Base-by-base conservation (phyloP, 2,113 vertebrate genomes). In the Rutilus rutilus region DNA sequence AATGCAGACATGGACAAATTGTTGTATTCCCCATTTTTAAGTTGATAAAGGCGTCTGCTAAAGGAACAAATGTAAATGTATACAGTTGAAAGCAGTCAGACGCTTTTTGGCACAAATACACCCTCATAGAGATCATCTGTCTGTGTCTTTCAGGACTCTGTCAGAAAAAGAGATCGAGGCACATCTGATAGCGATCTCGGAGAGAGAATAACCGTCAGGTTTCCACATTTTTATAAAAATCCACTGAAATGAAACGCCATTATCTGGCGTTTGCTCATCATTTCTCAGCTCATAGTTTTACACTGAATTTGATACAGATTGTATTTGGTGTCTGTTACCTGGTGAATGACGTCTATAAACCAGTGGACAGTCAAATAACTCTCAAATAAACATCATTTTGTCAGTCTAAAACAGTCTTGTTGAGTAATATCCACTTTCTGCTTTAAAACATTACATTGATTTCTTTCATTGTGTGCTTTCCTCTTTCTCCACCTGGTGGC, bases 181-280 rank as follows among this genome's bases (percentile, higher is more conserved):
- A 30, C 95, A 94, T 71, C 90, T 96, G 85, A 71, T 90, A 10
- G 93, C 95, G 59, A 95, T 96, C 5, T 91, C 93, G 42, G 95
- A 96, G 21, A 90, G 94, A 65, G 95, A 96, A 77, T 96, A 90
- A 87, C 27, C 42, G 39, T 21, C 33, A 11, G 45, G 11, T 59
- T 78, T 60, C 21, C 52, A 6, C 11, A 21, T 33, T 54, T 77
- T 33, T 77, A 77, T 50, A 50, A 4, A 4, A 50, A 50, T 50
- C 47, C 47, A 15, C 12, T 50, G 52, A 19, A 54, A 54, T 19
- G 52, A 54, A 54, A 6, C 54, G 6, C 54, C 6, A 21, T 57
- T 21, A 57, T 57, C 76, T 1, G 52, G 1, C 27, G 14, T 69
- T 21, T 71, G 33, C 12, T 75, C 42, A 15, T 75, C 73, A 42